Evolutionary conservation across 2,888 invertebrate species (phyloP).

Genomic region (Phaonia tiefii): DNA sequence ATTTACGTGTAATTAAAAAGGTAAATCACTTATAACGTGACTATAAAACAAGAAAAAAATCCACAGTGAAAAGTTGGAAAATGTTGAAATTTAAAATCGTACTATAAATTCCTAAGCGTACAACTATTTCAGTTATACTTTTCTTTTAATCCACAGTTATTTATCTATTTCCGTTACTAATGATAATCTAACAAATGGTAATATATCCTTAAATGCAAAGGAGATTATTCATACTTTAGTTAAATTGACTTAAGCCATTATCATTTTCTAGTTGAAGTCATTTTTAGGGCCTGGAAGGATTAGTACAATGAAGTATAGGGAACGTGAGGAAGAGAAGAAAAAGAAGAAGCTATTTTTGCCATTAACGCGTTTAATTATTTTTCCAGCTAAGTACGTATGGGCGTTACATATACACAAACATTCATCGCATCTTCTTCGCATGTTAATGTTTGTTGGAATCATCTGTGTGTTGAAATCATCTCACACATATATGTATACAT

Average conservation of each 20-base stretch:
- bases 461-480: background rate
- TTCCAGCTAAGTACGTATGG: background rate
- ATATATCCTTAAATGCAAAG: conserved; percentile 1
- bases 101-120: background rate
- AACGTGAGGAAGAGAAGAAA: background rate
- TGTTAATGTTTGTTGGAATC: conserved; percentile 4
- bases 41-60: background rate
- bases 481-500: background rate
- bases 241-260: conserved; percentile 14
- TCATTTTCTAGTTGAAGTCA: conserved; percentile 3
- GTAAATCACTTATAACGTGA: background rate
- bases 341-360: conserved; percentile 1
- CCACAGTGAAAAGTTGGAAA: too few relatives aligned
- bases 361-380: conserved; percentile 26
- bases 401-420: background rate
- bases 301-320: background rate
- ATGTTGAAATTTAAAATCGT: too few relatives aligned
- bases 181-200: background rate
- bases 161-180: background rate
- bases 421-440: background rate
- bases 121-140: background rate
- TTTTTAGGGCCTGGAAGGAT: background rate
- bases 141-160: background rate
- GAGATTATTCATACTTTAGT: background rate
- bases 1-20: conserved; percentile 14